Evolutionary conservation across 2,797 vertebrate species (phyloP), one percentile per base, ranked within the genome.

Genomic region (Notamacropus eugenii): DNA sequence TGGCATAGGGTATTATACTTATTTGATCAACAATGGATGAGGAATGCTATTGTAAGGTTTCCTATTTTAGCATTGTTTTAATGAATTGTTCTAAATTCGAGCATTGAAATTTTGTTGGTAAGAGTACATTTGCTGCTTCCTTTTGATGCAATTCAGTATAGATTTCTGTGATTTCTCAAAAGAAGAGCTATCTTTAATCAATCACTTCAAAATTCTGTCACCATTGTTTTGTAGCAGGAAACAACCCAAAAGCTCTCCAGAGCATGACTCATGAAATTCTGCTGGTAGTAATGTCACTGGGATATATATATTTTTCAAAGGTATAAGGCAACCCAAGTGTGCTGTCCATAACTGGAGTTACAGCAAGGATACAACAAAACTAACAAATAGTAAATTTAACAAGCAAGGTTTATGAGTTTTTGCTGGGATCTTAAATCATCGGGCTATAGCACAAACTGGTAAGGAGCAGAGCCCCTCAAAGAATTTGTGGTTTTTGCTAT

Each of bases 81-180:
- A 56, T 13, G 31, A 94, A 52, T 52, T 8, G 6, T 52, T 52
- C 52, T 52, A 52, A 52, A 52, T 52, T 82, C 55, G 54, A 93
- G 27, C 31, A 92, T 95, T 90, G 52, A 91, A 95, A 93, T 96
- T 29, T 93, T 40, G 22, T 14, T 4, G 67, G 1, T 31, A 27
- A 11, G 19, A 56, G 28, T 93, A 13, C 14, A 40, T 31, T 54
- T 92, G 10, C 50, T 95, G 67, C 96, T 97, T 82, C 93, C 29
- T 67, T 93, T 93, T 62, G 29, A 46, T 57, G 2, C 54, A 50
- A 92, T 8, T 28, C 90, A 24, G 93, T 58, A 5, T 24, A 93
- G 27, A 95, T 96, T 95, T 96, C 2, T n/a, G 59, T 95, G 92
- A 22, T 93, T 92, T 62, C 12, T 93, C 34, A 67, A 34, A 95